phyloP scores from a whole-genome alignment of 2,888 invertebrate species.

The Tigriopus californicus region DNA sequence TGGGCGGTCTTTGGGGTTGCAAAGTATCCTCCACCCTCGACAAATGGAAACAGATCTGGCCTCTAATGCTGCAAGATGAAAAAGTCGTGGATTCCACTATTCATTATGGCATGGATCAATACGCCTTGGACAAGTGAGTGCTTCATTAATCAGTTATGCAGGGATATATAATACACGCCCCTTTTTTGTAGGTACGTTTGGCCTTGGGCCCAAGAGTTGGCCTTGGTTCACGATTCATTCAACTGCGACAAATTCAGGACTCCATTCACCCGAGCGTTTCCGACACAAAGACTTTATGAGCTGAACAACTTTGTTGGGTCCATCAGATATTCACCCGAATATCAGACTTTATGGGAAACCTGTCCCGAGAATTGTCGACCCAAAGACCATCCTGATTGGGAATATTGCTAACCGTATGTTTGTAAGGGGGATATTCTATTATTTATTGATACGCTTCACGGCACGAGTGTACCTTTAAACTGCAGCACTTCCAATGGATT shows the following conservation, averaged over 20 bases:
- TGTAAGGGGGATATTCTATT: too few species aligned
- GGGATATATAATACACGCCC: too few species aligned
- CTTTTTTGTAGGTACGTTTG: slow-evolving; percentile 1
- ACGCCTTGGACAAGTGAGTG: not conserved
- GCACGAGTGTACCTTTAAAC: too few species aligned
- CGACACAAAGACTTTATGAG: not conserved
- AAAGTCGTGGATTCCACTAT: too few species aligned
- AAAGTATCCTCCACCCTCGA: not conserved
- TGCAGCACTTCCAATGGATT: too few species aligned
- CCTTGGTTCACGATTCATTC: slow-evolving; percentile 4
- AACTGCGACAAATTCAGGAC: not conserved
- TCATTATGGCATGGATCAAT: not conserved
- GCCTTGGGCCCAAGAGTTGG: not conserved
- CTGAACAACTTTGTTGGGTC: not conserved
- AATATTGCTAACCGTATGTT: not conserved
- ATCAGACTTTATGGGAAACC: not conserved
- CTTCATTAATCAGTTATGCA: too few species aligned
- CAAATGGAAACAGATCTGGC: too few species aligned
- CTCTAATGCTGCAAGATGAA: too few species aligned
- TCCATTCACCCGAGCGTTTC: not conserved
- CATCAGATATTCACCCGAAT: not conserved
- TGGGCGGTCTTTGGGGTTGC: slow-evolving; percentile 8
- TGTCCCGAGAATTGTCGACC: slow-evolving; percentile 11
- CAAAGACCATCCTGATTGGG: slow-evolving; percentile 11
- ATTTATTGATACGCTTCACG: too few species aligned